Evolutionary conservation across 2,113 vertebrate genomes (phyloP), one percentile per base, ranked within the genome.

Genomic region (Petroica traversi): DNA sequence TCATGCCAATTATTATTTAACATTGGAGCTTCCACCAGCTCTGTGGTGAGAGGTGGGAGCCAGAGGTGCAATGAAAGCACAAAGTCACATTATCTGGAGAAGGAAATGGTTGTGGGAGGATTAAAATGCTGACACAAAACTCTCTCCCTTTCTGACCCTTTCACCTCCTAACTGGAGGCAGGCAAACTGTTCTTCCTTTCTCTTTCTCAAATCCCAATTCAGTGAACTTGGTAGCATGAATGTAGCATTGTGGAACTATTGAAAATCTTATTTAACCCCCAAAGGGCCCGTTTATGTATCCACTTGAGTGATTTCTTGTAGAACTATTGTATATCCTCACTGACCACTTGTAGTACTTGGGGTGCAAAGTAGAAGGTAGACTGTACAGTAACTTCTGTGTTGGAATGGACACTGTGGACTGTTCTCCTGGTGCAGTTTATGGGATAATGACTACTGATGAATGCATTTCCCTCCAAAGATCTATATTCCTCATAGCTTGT

Each of bases 201-300:
- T 77, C 77, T 84, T 76, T 76, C 54, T 90, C 31, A 71, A 86
- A 66, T 77, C 93, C 82, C 79, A 12, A 19, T 90, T 83, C 79
- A 67, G 88, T 96, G 92, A 96, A 96, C 95, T 94, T 96, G 93
- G 95, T 96, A 97, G 96, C 96, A 90, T 96, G 94, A 94, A 95
- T 97, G 96, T 97, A 97, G 96, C 96, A 97, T 96, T 84, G 94
- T 96, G 95, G 82, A 88, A 77, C 78, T 94, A 23, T 40, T 93
- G 94, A 83, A 69, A 92, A 62, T n/a, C 75, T 49, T 88, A 24
- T 28, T 62, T 66, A 55, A 83, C 75, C 84, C 69, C 7, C 4
- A 63, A 74, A 94, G 85, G 88, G 82, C 92, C 96, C 52, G 0
- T 85, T 86, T 58, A 5, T 94, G 85, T 92, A 45, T 49, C 85